Percentiles rank a stretch among this genome's conserved stretches.
phyloP scores from a whole-genome alignment of 2,888 invertebrate species.

The Orthosia gothica region DNA sequence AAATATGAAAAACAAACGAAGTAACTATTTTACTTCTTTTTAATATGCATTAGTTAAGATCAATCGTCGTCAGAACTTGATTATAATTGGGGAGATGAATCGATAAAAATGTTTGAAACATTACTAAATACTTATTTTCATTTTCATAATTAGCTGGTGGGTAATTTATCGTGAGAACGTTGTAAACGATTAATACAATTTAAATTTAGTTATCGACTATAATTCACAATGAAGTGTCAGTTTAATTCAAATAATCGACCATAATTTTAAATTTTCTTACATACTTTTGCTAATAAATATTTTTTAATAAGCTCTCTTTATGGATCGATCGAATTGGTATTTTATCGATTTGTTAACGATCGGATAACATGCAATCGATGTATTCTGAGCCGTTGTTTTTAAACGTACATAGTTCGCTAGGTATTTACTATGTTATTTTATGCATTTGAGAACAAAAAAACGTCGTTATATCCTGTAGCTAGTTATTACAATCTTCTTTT shows the following conservation, averaged over 20 bases:
- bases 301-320: constrained; percentile 10
- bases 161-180: constrained; percentile 12
- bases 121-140: background rate
- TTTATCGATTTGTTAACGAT: constrained; percentile 21
- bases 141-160: background rate
- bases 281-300: background rate
- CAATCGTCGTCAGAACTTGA: background rate
- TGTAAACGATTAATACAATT: background rate
- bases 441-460: background rate
- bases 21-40: no score
- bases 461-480: no score
- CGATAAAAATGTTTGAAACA: background rate
- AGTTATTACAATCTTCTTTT: no score
- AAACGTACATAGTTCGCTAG: background rate
- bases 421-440: background rate
- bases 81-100: background rate
- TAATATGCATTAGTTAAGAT: no score
- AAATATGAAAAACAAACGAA: no score
- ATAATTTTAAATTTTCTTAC: background rate
- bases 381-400: background rate
- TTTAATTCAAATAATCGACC: constrained; percentile 11
- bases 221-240: background rate
- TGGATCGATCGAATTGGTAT: background rate
- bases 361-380: constrained; percentile 14
- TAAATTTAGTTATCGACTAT: background rate